Evolutionary conservation across 2,113 vertebrate genomes (phyloP), one percentile per base, ranked within the genome.

Genomic region (Clinocottus analis): DNA sequence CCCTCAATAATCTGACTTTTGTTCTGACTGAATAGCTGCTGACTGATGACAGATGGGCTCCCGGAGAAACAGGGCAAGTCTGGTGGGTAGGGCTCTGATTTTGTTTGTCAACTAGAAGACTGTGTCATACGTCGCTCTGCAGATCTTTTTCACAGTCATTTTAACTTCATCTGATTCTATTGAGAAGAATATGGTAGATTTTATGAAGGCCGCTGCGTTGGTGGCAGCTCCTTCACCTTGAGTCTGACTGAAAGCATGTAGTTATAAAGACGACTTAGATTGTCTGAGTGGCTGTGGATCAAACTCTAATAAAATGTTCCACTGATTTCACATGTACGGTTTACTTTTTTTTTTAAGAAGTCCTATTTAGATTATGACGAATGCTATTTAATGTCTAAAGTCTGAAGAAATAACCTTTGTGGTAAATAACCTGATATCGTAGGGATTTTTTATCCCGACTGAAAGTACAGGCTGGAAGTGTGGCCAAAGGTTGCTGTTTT

Each of bases 1-100:
- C 59, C 39, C 76, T 82, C 7, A 14, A 83, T 91, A 82, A 91
- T 92, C 82, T 83, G 80, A 89, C 84, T 91, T 87, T 88, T 89
- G 86, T 93, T 88, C 76, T 80, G 67, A 89, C 69, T 81, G 76
- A 88, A 80, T 72, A 58, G 80, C 73, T 77, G 79, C 76, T 80
- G 76, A 80, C 74, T 59, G 4, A 29, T 72, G 85, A 78, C 81
- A 80, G 75, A 84, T 78, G 86, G 80, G 80, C 82, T n/a, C 79
- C 51, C 1, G 56, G 67, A 75, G 27, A 67, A 65, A 80, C 39
- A 5, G 58, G 62, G 66, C 2, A 61, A 63, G 47, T 55, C 41
- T 55, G 29, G 7, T 5, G 47, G 47, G 21, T 33, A 45, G 70
- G 74, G 29, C 58, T 65, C 51, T 74, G 37, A 70, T 10, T 71